Base-by-base conservation (phyloP, 1,140 invertebrate genomes). In the Diprion similis region DNA sequence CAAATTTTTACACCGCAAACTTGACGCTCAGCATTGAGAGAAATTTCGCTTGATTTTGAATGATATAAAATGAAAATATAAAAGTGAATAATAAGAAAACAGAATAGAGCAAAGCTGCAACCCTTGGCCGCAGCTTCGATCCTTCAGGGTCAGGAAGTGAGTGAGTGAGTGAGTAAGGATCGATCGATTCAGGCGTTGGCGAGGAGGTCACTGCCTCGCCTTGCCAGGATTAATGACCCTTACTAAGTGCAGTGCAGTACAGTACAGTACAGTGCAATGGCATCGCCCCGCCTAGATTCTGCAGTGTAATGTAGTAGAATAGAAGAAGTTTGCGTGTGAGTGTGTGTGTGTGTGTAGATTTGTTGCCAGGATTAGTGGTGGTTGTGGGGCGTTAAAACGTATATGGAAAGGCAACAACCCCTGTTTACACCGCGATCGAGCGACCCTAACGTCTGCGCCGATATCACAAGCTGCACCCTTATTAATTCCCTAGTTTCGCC, bases 211-310 rank as follows among this genome's bases (percentile, higher is more conserved):
- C 86, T 84, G 86, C 84, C 86, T 86, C 82, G 84, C 82, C 82
- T 84, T 84, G 81, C 82, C 86, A 84, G 84, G 86, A 87, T 85
- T 88, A 88, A 88, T 87, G 86, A 87, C 86, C 86, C 86, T 88
- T 86, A 88, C 86, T 86, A 85, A 88, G 86, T 87, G 86, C 85
- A 87, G 85, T 86, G 86, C 86, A n/a, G n/a, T n/a, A n/a, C n/a
- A 37, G 24, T 37, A 2, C 85, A 88, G 86, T 87, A 86, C 85
- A 87, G 85, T 86, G 86, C 86, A 87, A 87, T 85, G 85, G 86
- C 86, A 88, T 83, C 82, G 83, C 73, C 75, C 73, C 72, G 68
- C 73, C 46, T 18, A 71, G 18, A 18, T 51, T 64, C 68, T 18
- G 66, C 45, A 13, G 37, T 37, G 19, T 15, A 67, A 18, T 3